Conservation (phyloP, 1,140 invertebrate genomes). For the Rhagoletis pomonella region DNA sequence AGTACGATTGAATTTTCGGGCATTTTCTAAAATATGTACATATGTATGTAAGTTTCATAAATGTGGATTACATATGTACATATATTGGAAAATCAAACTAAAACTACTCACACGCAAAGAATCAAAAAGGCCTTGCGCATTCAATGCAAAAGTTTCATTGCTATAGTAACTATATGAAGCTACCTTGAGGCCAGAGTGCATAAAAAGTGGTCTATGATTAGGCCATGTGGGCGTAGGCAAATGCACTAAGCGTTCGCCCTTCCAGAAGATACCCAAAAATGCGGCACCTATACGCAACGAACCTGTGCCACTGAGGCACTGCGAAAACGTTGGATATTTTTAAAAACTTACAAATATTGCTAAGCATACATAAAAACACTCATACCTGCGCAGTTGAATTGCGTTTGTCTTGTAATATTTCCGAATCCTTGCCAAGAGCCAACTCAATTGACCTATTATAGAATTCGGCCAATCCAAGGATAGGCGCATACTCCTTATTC, state of each 20-base stretch:
- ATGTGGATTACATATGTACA: not conserved
- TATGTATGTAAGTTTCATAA: not conserved
- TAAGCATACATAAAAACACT: too few relatives aligned
- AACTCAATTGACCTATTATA: conserved; percentile 11
- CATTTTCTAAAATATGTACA: conserved; percentile 79
- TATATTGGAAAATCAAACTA: too few relatives aligned
- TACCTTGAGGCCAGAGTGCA: conserved; percentile 21
- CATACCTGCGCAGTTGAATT: not conserved
- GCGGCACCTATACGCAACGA: conserved; percentile 9
- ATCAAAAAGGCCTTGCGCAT: not conserved
- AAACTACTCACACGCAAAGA: conserved; percentile 24
- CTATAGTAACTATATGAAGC: conserved; percentile 9
- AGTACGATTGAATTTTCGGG: conserved; percentile 95
- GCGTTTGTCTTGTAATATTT: not conserved
- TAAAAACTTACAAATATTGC: not conserved
- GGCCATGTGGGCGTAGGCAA: conserved; percentile 24
- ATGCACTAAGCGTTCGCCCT: not conserved
- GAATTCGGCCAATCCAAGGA: not conserved
- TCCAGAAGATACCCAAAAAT: conserved; percentile 30
- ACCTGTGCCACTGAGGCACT: not conserved
- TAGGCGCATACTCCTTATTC: conserved; percentile 17
- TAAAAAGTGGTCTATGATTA: conserved; percentile 1
- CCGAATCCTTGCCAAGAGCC: not conserved
- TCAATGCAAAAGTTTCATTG: not conserved
- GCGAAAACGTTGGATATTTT: not conserved